Base-by-base conservation (phyloP, 2,888 invertebrate genomes). In the Chrysomela aeneicollis region DNA sequence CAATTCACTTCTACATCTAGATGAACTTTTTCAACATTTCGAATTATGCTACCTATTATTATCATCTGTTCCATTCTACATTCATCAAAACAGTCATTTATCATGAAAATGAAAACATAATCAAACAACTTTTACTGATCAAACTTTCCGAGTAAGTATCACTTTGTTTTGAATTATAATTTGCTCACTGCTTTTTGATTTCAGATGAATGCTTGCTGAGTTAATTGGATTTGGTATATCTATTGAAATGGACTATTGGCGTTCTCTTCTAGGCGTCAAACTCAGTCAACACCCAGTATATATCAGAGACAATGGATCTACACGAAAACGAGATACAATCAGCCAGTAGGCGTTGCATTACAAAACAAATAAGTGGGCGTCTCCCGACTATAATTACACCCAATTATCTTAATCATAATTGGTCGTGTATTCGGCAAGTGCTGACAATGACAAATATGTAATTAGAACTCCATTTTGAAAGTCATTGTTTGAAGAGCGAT, bases 401-500 rank as follows among this genome's bases (percentile, higher is more conserved):
- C 63, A 69, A 69, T 69, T 67, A 67, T 66, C 65, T 69, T 53
- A 63, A 67, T 68, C 69, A 72, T 69, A 71, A 72, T 70, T 70
- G 71, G 71, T 63, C 67, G 67, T 64, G 66, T 71, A 71, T 70
- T 72, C 68, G 70, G 68, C 68, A 66, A 64, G 65, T 67, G 68
- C 64, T 68, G 67, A 70, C 73, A 68, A 68, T 72, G 72, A 73
- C 71, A 73, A 71, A 72, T 73, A 68, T 68, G 72, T 67, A 68
- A 66, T 70, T 71, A 72, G 68, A 72, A 68, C 70, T 71, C 71
- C 72, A 73, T 73, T 70, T 72, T 71, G 70, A 70, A 65, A 64
- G 54, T 61, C 64, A 72, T 62, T 68, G 52, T 63, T 63, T 61
- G 62, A 62, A 64, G 35, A 61, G 51, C 58, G 63, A 65, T 67